Conservation (phyloP, 1,140 invertebrate genomes). For the Penaeus vannamei region DNA sequence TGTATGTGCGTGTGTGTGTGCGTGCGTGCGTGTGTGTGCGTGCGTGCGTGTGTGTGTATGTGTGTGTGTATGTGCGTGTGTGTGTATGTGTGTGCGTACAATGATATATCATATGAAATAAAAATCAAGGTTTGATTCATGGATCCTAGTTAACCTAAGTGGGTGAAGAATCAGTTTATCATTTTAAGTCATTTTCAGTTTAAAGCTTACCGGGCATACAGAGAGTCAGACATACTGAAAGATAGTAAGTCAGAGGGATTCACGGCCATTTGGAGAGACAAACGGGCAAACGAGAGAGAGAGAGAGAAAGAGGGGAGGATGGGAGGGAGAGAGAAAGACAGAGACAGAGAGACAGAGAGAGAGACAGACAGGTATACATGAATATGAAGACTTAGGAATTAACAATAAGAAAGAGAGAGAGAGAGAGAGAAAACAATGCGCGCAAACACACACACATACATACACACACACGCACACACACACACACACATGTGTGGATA, state of each 20-base stretch:
- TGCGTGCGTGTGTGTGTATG: background rate
- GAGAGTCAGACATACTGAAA: too few relatives aligned
- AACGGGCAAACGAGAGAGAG: too few relatives aligned
- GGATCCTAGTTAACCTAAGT: background rate
- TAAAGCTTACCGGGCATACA: too few relatives aligned
- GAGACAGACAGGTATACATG: background rate
- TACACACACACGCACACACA: background rate
- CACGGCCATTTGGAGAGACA: too few relatives aligned
- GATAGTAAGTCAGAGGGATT: too few relatives aligned
- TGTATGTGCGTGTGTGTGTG: background rate
- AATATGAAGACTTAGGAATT: background rate
- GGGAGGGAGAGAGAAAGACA: background rate
- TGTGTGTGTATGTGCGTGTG: background rate
- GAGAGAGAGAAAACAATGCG: background rate
- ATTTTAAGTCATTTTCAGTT: background rate
- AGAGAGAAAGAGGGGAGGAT: too few relatives aligned
- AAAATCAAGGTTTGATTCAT: too few relatives aligned
- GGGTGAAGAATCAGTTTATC: background rate
- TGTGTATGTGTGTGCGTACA: background rate
- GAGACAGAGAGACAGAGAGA: background rate
- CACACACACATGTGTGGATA: background rate
- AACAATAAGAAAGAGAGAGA: background rate
- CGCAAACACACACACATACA: background rate
- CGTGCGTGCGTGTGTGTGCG: background rate
- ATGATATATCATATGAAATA: background rate